phyloP scores from a whole-genome alignment of 2,888 invertebrate species.

The Lamellibrachia satsuma region DNA sequence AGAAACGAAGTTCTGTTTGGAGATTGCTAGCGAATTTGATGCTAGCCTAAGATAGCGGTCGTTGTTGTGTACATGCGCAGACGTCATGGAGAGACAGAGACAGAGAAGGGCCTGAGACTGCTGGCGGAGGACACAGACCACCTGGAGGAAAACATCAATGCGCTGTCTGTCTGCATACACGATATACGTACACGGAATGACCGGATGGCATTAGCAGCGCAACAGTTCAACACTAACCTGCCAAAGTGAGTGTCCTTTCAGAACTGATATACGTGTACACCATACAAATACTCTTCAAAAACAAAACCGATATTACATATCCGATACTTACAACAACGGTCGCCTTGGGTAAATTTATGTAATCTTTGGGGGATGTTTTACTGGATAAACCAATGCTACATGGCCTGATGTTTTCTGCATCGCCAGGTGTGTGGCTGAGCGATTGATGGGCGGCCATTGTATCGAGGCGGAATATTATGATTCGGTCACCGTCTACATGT shows the following conservation, averaged over 20 bases:
- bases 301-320: no score
- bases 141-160: not conserved
- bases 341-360: no score
- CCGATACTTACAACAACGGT: no score
- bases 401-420: not conserved
- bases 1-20: no score
- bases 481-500: not conserved
- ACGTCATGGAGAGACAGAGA: not conserved
- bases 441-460: not conserved
- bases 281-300: not conserved
- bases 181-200: not conserved
- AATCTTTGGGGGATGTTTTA: not conserved
- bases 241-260: not conserved
- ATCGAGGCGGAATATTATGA: not conserved
- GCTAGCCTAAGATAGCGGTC: no score
- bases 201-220: conserved; percentile 10
- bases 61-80: not conserved
- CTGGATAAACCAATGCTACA: not conserved
- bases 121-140: not conserved
- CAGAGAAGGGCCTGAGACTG: not conserved
- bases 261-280: not conserved
- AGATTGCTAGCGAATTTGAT: no score
- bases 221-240: conserved; percentile 2
- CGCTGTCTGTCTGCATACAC: not conserved
- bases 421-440: not conserved